Evolutionary conservation across 2,888 invertebrate genomes (phyloP), one percentile per base, ranked within the genome.

Genomic region (Lithophane socia): DNA sequence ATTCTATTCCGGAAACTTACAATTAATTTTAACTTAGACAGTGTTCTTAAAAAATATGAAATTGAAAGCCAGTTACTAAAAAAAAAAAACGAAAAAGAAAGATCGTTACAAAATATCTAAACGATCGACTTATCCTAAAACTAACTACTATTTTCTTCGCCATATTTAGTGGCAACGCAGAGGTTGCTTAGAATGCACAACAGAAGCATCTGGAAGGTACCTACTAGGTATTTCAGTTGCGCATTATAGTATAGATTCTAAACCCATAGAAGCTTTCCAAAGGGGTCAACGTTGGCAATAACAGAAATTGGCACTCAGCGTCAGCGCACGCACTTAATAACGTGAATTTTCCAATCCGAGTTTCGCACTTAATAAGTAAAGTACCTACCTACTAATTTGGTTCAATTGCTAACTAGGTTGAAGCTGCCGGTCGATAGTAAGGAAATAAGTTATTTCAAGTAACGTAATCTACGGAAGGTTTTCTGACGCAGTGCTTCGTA

Each of bases 391-490:
- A 54, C 3, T 12, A 44, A 66, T 71, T 65, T 68, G 68, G 69
- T 75, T 83, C 52, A 58, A 58, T 72, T 75, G 47, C 61, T 69
- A 79, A 58, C 44, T 72, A 72, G 83, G 79, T 79, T 79, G 70
- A 52, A 63, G 58, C 64, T 72, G 64, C 75, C 83, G 82, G 54
- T 72, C 42, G 24, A 24, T 54, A 54, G 49, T 75, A 63, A 37
- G 63, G 63, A 73, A 58, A 58, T 52, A 29, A 29, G 29, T 29
- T 29, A 29, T 29, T 29, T 29, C 29, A 29, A 29, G 29, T 29
- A 56, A 73, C 52, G 21, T 61, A 66, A 73, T 67, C 52, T n/a
- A 67, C 18, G 49, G 56, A 58, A 58, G 81, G 80, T 60, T 73
- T 67, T 56, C 56, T 78, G 64, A 64, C 10, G 21, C 54, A 42